Base-by-base conservation (phyloP, 2,113 vertebrate genomes). In the Heliornis fulica region DNA sequence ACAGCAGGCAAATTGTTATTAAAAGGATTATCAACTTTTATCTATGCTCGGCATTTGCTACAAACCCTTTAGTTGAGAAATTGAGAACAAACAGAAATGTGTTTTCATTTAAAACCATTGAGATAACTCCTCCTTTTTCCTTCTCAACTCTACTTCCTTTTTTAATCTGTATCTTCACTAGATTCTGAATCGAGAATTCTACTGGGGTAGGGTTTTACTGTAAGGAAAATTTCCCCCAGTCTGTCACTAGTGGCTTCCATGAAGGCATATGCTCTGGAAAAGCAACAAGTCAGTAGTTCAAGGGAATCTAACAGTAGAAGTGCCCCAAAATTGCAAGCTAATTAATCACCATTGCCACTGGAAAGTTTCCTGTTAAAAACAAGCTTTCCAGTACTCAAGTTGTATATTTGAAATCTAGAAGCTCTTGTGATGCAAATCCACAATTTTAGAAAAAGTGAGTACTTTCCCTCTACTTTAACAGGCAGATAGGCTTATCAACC, bases 21-120 rank as follows among this genome's bases (percentile, higher is more conserved):
- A 86, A 76, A 94, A 83, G 38, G 61, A 89, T 93, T 88, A 83
- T 80, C 87, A 91, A 64, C 57, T 95, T 95, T 76, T 46, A 59
- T 89, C 61, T 91, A 12, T 72, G 48, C 66, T 64, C 61, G 79
- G 46, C 57, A 63, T 89, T 95, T 95, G 45, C 82, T 50, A 57
- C 77, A 87, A 91, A 26, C 36, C 60, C 61, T 96, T 92, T 92
- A 69, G 48, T 88, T 85, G 48, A 75, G 79, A 87, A 93, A 93
- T 21, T 74, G 46, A 92, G 60, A 91, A 90, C 4, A 7, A 95
- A 71, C 72, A 90, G 64, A 87, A 89, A 87, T 71, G 68, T 53
- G n/a, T 66, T 90, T 96, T 90, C 12, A 14, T 90, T 88, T 83
- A 56, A 92, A 93, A 13, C 46, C 20, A 13, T 83, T 90, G 68